phyloP scores from a whole-genome alignment of 1,140 invertebrate genomes.

The Diorhabda elongata region DNA sequence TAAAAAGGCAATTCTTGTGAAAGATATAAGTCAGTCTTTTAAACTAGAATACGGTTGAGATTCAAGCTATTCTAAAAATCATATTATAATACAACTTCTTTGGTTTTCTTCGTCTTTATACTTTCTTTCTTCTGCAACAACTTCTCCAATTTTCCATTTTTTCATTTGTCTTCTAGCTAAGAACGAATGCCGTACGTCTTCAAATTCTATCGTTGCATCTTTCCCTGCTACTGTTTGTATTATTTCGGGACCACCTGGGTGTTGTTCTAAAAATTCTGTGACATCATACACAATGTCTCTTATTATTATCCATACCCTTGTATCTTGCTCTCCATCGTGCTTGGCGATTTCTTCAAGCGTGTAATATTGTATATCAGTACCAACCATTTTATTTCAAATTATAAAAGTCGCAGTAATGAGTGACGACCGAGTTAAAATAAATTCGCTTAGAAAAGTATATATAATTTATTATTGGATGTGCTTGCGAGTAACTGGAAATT shows the following conservation, averaged over 20 bases:
- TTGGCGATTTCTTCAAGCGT: slow-evolving; percentile 54
- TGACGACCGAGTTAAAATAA: too few relatives aligned
- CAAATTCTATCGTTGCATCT: slow-evolving; percentile 60
- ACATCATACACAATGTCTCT: slow-evolving; percentile 63
- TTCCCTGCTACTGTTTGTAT: slow-evolving; percentile 60
- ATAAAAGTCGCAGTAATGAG: too few relatives aligned
- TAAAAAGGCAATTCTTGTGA: too few relatives aligned
- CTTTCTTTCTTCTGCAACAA: slow-evolving; percentile 47
- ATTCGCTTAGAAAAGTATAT: too few relatives aligned
- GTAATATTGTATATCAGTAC: slow-evolving; percentile 39
- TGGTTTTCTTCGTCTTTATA: background rate
- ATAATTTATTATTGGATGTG: too few relatives aligned
- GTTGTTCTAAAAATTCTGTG: slow-evolving; percentile 59
- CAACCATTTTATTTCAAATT: background rate
- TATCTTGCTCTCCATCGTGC: slow-evolving; percentile 53
- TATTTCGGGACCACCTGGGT: slow-evolving; percentile 62
- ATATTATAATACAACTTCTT: too few relatives aligned
- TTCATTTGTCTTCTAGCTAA: slow-evolving; percentile 58
- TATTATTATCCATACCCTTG: slow-evolving; percentile 58
- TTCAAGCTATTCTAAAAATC: too few relatives aligned
- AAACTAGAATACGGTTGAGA: too few relatives aligned
- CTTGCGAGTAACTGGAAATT: too few relatives aligned
- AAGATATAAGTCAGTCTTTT: too few relatives aligned
- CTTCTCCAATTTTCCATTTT: slow-evolving; percentile 60
- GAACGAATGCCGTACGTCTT: slow-evolving; percentile 60